phyloP scores from a whole-genome alignment of 2,888 invertebrate species.

The Eupelmus urozonus region DNA sequence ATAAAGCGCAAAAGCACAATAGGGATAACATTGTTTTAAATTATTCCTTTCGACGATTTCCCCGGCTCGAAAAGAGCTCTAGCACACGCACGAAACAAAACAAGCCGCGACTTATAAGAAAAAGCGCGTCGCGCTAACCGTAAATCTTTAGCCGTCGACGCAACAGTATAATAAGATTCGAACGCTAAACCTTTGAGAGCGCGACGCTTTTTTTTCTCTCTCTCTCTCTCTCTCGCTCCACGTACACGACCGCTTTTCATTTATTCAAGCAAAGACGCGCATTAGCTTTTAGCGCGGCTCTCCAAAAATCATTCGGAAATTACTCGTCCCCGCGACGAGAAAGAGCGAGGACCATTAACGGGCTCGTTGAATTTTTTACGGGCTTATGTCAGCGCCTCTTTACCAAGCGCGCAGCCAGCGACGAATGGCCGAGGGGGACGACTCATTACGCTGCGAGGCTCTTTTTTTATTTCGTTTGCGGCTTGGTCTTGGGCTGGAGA shows the following conservation, averaged over 20 bases:
- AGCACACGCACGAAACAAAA: background rate
- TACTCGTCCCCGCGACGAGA: slow-evolving; percentile 2
- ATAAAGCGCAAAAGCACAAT: too few relatives aligned
- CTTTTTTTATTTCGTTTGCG: too few relatives aligned
- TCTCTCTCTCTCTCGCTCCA: background rate
- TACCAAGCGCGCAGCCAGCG: too few relatives aligned
- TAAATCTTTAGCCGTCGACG: slow-evolving; percentile 21
- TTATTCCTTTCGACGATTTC: slow-evolving; percentile 30
- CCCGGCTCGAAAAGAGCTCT: background rate
- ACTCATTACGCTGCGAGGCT: too few relatives aligned
- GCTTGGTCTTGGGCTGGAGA: too few relatives aligned
- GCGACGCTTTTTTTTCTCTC: background rate
- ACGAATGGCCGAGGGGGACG: too few relatives aligned
- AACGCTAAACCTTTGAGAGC: slow-evolving; percentile 34
- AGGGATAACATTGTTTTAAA: slow-evolving; percentile 29
- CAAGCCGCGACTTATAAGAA: slow-evolving; percentile 4
- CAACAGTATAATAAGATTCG: slow-evolving; percentile 37
- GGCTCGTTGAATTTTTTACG: slow-evolving; percentile 49
- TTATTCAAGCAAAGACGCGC: slow-evolving; percentile 39
- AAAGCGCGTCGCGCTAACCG: slow-evolving; percentile 4
- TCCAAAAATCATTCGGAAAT: slow-evolving; percentile 49
- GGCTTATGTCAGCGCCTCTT: slow-evolving; percentile 27
- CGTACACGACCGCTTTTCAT: too few relatives aligned
- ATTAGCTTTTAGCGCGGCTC: slow-evolving; percentile 48
- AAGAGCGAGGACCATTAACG: slow-evolving; percentile 19